Evolutionary conservation across 2,888 invertebrate genomes (phyloP).

Genomic region (Dynastes tityus): DNA sequence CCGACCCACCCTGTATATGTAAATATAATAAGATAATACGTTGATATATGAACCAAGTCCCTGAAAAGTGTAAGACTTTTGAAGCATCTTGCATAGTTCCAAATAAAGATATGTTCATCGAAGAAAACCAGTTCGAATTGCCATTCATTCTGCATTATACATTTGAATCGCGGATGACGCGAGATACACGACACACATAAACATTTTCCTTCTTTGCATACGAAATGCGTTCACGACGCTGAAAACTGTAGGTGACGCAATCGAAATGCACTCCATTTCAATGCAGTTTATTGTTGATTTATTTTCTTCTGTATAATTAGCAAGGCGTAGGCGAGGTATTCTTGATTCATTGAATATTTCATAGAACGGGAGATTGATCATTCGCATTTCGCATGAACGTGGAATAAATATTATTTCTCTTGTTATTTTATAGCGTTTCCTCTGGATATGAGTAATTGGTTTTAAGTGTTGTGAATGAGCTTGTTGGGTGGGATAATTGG

Average conservation of each 20-base stretch:
- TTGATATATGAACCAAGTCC: too few relatives aligned
- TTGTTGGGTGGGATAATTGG: too few relatives aligned
- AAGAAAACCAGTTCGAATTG: not conserved
- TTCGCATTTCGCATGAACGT: not conserved
- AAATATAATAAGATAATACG: too few relatives aligned
- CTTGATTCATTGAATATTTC: conserved; percentile 11
- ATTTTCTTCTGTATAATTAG: not conserved
- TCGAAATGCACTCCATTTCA: not conserved
- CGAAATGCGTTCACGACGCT: not conserved
- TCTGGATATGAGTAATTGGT: not conserved
- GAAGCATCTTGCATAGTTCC: too few relatives aligned
- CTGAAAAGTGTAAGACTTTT: too few relatives aligned
- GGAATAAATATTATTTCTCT: not conserved
- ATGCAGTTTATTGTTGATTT: conserved; percentile 5
- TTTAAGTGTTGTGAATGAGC: not conserved
- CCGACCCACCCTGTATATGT: too few relatives aligned
- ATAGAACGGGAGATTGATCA: not conserved
- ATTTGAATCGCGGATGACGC: conserved; percentile 28
- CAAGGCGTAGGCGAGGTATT: conserved; percentile 5
- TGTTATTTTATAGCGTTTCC: not conserved
- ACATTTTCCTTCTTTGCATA: conserved; percentile 20
- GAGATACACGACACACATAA: conserved; percentile 7
- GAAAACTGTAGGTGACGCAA: conserved; percentile 21
- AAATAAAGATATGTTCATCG: not conserved
- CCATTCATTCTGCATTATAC: not conserved